A percentile compares a stretch with the other conserved stretches of the same genome.
Conservation (phyloP, 1,140 invertebrate species). For the Mesaphorura yosii region DNA sequence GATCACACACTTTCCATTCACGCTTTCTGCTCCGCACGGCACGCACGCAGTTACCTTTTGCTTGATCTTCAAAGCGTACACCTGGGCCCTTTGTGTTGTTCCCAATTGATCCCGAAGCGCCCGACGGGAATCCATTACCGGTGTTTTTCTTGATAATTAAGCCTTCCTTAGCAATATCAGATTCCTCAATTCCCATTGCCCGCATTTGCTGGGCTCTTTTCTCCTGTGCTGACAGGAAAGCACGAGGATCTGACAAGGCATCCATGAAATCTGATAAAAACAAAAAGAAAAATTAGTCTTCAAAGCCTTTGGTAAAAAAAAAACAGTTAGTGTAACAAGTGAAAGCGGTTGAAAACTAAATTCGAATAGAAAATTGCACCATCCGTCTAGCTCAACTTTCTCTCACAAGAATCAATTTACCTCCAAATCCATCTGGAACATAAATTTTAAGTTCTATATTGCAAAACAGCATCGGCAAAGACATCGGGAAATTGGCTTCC, state of each 20-base stretch:
- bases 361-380: no score
- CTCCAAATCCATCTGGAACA: conserved; percentile 96
- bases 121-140: background rate
- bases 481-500: conserved; percentile 98
- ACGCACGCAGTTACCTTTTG: conserved; percentile 21
- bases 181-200: conserved; percentile 82
- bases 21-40: no score
- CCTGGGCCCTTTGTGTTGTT: conserved; percentile 20
- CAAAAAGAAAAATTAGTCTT: background rate
- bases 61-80: conserved; percentile 27
- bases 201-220: conserved; percentile 85
- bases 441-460: conserved; percentile 99
- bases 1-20: no score
- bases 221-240: conserved; percentile 76
- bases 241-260: conserved; percentile 87
- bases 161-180: conserved; percentile 47
- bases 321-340: no score
- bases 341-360: no score
- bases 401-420: no score
- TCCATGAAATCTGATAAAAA: conserved; percentile 80
- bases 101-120: conserved; percentile 1
- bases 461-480: conserved; percentile 95
- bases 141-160: conserved; percentile 19
- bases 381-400: no score
- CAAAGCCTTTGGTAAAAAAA: no score